phyloP scores from a whole-genome alignment of 2,797 vertebrate genomes.

The Chaunax sp. region DNA sequence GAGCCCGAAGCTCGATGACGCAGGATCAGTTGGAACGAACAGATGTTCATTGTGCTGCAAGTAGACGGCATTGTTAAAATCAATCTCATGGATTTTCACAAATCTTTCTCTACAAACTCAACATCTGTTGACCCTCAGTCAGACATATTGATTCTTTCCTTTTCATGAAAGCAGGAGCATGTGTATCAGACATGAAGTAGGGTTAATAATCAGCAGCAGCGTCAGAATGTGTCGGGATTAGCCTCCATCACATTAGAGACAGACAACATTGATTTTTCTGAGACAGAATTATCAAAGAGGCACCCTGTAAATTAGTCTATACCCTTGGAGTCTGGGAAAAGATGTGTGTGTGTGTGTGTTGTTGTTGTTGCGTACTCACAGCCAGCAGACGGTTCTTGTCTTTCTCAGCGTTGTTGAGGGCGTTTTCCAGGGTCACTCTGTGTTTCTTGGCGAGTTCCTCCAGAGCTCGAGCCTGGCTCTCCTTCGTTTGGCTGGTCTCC shows the following conservation, averaged over 20 bases:
- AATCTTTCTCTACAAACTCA: background rate
- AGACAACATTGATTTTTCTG: background rate
- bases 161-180: background rate
- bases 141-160: background rate
- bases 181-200: background rate
- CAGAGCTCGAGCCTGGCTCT: conserved; percentile 90
- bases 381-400: conserved; percentile 93
- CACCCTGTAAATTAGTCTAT: background rate
- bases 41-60: conserved; percentile 44
- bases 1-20: conserved; percentile 20
- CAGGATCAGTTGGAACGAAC: conserved; percentile 50
- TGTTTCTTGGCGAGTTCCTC: conserved; percentile 95
- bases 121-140: conserved; percentile 25
- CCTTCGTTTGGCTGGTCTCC: conserved; percentile 90
- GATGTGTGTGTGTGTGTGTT: conserved; percentile 11
- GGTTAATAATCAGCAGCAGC: background rate
- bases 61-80: conserved; percentile 25
- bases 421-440: conserved; percentile 88
- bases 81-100: conserved; percentile 24
- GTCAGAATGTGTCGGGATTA: background rate
- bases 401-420: conserved; percentile 86
- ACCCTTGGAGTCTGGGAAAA: background rate
- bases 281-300: background rate
- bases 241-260: background rate
- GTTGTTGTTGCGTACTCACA: conserved; percentile 81